Percentiles rank a stretch among this genome's conserved stretches.
phyloP scores from a whole-genome alignment of 2,888 invertebrate species.

The Celastrina argiolus region DNA sequence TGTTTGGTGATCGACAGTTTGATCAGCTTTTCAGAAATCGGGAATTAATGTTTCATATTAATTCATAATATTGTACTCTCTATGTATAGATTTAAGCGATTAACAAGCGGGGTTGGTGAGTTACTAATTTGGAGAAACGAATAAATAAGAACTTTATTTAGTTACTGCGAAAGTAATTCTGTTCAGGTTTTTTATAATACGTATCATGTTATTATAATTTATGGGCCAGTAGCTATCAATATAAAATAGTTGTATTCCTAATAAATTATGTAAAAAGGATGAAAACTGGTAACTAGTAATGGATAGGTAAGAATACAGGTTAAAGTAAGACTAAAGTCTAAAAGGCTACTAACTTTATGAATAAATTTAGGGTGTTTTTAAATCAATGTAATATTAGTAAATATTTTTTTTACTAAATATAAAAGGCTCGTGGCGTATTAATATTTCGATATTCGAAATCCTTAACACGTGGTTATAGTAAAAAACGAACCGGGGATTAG shows the following conservation, averaged over 20 bases:
- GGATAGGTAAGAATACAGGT: neutral
- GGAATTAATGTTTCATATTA: too few species aligned
- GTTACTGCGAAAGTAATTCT: too few species aligned
- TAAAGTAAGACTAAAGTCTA: constrained; percentile 11
- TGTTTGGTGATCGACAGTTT: too few species aligned
- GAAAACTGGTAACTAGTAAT: neutral
- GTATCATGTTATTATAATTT: neutral
- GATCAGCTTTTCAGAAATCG: too few species aligned
- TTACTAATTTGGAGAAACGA: too few species aligned
- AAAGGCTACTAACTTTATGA: neutral
- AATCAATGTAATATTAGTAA: constrained; percentile 7
- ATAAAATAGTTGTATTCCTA: neutral
- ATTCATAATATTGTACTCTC: too few species aligned
- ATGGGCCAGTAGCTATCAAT: too few species aligned
- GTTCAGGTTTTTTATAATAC: too few species aligned
- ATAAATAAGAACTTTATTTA: too few species aligned
- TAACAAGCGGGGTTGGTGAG: neutral
- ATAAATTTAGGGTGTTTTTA: neutral
- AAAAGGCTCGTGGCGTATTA: constrained; percentile 11
- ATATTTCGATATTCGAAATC: neutral
- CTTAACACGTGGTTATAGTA: neutral
- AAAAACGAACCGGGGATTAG: neutral
- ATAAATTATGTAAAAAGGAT: neutral
- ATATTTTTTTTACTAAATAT: neutral
- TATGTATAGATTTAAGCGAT: neutral